Evolutionary conservation across 2,797 vertebrate genomes (phyloP), one percentile per base, ranked within the genome.

Genomic region (Rhinatrema bivittatum): DNA sequence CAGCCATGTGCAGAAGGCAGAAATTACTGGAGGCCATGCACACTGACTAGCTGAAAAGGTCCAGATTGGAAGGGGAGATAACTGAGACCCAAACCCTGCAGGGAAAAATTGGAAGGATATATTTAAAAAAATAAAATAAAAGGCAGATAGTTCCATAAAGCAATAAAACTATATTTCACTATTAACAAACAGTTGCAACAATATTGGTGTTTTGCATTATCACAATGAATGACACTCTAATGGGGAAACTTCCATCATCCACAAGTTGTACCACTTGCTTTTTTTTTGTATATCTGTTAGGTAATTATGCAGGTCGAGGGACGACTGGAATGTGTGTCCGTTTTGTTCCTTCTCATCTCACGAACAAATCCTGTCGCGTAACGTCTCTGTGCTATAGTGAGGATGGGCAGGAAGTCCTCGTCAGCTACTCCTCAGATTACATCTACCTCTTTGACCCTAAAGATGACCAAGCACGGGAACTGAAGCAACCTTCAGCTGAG

Each of bases 351-450:
- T 70, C 89, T 19, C 94, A 99, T 62, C 90, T 99, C 56, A 86
- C 85, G 63, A 95, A 92, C 70, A 98, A 97, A 70, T 97, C 93
- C 17, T 98, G 94, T 69, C 85, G 96, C 31, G 94, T 99, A 39
- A 99, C 96, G 0, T 98, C 94, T 11, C 82, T 99, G 3, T 98
- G 96, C 76, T 99, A 98, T 48, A 98, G 94, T 55, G 91, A 89
- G 53, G 94, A 99, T 48, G 92, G 96, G 4, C 90, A 92, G 65
- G 94, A 98, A 79, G 89, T 98, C 56, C 87, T 99, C 51, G 95
- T 98, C 74, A 99, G 96, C 78, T 99, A 99, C 75, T 99, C 95
- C 32, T 96, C 94, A 1, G 96, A 99, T 62, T 98, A 97, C 54
- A 93, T 99, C 54, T 99, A 98, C 66, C 85, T 98, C 63, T 98